These are phyloP conservation scores for Ciconia stormi DNA, from an alignment of 2,113 vertebrate genomes.

Conservation along the genomic window DNA sequence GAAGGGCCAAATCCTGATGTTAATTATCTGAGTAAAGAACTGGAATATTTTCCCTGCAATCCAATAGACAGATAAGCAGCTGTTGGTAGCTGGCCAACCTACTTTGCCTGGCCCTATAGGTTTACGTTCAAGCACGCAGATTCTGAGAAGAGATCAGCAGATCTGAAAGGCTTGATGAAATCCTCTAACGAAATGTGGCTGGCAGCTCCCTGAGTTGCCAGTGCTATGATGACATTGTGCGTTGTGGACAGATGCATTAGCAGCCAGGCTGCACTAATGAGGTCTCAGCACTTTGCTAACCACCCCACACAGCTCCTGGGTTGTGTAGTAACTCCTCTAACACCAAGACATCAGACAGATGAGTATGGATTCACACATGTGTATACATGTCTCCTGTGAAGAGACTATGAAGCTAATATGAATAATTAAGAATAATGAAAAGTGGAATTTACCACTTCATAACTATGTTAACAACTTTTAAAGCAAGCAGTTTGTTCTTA, in stretches of 20 bases:
- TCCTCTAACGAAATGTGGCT: background rate
- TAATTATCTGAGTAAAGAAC: background rate
- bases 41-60: background rate
- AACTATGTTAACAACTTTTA: background rate
- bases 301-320: background rate
- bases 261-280: background rate
- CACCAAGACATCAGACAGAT: background rate
- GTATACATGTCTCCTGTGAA: background rate
- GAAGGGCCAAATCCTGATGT: background rate
- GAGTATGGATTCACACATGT: background rate
- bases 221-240: background rate
- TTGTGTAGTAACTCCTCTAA: background rate
- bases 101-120: background rate
- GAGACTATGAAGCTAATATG: background rate
- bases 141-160: background rate
- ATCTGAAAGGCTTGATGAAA: background rate
- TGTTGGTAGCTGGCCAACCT: fast-evolving
- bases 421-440: background rate
- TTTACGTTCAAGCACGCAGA: background rate
- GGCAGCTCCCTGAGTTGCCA: background rate
- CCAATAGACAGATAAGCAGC: background rate
- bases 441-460: background rate
- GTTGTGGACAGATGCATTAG: background rate
- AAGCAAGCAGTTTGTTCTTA: background rate
- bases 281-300: background rate